Base-by-base conservation (phyloP, 2,113 vertebrate species). In the Sapajus apella region DNA sequence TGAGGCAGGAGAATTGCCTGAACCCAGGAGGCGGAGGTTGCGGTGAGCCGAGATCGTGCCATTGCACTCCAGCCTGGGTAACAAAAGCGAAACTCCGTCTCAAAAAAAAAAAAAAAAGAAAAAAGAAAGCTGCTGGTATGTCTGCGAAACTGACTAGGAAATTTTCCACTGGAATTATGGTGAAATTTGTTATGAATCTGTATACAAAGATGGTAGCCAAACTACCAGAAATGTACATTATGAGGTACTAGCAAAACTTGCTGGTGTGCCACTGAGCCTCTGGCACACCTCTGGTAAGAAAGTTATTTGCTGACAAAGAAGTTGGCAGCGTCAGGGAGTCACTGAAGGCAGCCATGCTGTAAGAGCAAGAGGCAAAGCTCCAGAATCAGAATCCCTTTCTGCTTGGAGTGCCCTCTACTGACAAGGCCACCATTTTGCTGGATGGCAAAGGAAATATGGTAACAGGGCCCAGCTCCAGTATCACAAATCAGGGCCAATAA, bases 281-380 rank as follows among this genome's bases (percentile, higher is more conserved):
- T 40, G 47, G 14, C 8, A 30, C 40, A 40, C 25, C 56, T 12
- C 52, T 37, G 50, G 21, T 30, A 25, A 37, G 21, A 88, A 45
- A 37, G 1, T 52, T 23, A 18, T 52, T 52, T 11, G 1, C 17
- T 92, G 55, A 1, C 11, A 37, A 52, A n/a, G 30, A 92, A 70
- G 23, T 4, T 37, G 4, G 12, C 2, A 8, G 8, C 2, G 2
- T 23, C 2, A 37, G 45, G 35, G 23, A 77, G 17, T 37, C 10
- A 20, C 4, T 45, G 18, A 18, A 10, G 61, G 27, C 8, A 18
- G 25, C 18, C 43, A 58, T 9, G 8, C 27, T 56, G 1, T 68
- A 1, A 45, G 56, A 50, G 23, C 12, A 66, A 37, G 16, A 72
- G 25, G 18, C 10, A 35, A 43, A 70, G 10, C 16, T 30, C 1